Conservation (phyloP, 2,113 vertebrate genomes). For the Phalacrocorax aristotelis region DNA sequence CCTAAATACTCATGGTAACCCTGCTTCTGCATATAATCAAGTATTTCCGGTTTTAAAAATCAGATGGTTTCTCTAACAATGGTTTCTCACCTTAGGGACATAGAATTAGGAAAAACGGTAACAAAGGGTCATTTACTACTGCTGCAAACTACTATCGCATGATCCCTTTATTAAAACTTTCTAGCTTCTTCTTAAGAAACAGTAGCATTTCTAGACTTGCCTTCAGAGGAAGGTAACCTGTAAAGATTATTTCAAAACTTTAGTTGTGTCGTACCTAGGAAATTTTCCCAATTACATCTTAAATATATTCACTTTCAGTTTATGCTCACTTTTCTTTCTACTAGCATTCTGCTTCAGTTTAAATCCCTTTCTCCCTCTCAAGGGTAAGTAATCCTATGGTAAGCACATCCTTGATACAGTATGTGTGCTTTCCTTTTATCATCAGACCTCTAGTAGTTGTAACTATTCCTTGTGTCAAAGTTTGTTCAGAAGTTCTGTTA, state of each 20-base stretch:
- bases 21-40: background rate
- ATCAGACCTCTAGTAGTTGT: background rate
- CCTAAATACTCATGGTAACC: background rate
- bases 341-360: background rate
- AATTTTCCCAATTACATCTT: background rate
- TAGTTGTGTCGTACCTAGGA: background rate
- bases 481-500: background rate
- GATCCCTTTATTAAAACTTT: background rate
- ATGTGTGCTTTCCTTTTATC: background rate
- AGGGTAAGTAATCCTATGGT: background rate
- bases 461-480: background rate
- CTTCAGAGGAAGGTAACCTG: background rate
- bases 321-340: background rate
- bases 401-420: background rate
- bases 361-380: background rate
- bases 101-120: background rate
- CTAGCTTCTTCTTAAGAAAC: background rate
- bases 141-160: background rate
- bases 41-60: background rate
- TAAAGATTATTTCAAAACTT: background rate
- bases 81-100: background rate
- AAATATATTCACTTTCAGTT: background rate
- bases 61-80: background rate
- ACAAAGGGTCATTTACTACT: background rate
- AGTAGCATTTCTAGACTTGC: background rate